Base-by-base conservation (phyloP, 2,888 invertebrate genomes). In the Drosophila greeni region DNA sequence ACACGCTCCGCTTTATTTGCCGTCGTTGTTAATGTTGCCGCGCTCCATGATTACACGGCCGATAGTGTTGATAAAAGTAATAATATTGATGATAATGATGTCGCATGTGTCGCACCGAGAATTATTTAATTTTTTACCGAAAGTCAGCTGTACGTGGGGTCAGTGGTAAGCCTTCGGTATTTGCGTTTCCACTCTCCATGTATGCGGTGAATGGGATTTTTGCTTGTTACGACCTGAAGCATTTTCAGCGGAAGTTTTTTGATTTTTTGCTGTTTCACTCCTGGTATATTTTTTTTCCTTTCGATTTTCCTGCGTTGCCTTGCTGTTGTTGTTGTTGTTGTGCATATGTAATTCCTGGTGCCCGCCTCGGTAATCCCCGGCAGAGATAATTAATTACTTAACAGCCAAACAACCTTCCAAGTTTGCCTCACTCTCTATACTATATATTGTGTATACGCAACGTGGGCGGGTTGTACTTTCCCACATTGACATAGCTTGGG, bases 381-480 rank as follows among this genome's bases (percentile, higher is more conserved):
- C 42, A 48, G 53, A 72, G 67, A 72, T 72, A 72, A 72, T 72
- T 72, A 72, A 72, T 72, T 67, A 61, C 72, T 58, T 55, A 72
- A 59, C 72, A 54, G 43, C 20, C 42, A 67, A 24, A 54, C 43
- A 45, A n/a, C 33, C 55, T 18, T 31, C 31, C 12, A n/a, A 34
- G 66, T 39, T 66, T 56, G 52, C 18, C 43, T 7, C 43, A 51
- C 56, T 57, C 47, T 60, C 42, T 58, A 56, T 45, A 51, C 47
- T 61, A 39, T 55, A 60, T 42, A 48, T 53, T 54, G 57, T 65
- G 66, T 65, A 65, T 76, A 62, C 70, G 65, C 52, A 62, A 60
- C 36, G 24, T 51, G 36, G 9, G 31, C 47, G 23, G 20, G n/a
- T 36, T 29, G 29, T 53, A 37, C 20, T 20, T 26, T 36, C 12